Evolutionary conservation across 1,140 invertebrate genomes (phyloP).

Genomic region (Eurosta solidaginis): DNA sequence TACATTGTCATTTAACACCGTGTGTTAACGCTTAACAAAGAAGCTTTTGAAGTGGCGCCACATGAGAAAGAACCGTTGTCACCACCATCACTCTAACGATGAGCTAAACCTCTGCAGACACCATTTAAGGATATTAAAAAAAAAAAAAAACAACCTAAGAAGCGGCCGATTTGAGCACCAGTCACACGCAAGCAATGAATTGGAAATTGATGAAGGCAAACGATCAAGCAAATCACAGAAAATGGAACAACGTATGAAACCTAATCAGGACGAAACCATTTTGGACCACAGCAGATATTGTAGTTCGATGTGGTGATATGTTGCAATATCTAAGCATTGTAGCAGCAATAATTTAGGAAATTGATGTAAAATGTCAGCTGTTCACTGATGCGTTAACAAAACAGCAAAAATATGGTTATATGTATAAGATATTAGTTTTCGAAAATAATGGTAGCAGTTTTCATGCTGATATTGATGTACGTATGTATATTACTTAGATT

Average conservation of each 20-base stretch:
- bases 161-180: not conserved
- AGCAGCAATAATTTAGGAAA: not conserved
- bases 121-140: not conserved
- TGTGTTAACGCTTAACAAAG: not conserved
- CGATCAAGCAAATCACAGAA: constrained; percentile 28
- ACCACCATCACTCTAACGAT: not conserved
- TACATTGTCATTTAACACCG: constrained; percentile 11
- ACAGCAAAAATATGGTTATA: not conserved
- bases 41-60: constrained; percentile 20
- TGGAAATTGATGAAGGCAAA: constrained; percentile 56
- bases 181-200: constrained; percentile 39
- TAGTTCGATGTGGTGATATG: too few species aligned
- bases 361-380: not conserved
- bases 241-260: constrained; percentile 58
- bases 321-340: too few species aligned
- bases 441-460: not conserved
- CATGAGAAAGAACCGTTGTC: constrained; percentile 1
- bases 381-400: constrained; percentile 25
- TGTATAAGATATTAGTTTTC: not conserved
- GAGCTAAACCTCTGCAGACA: not conserved
- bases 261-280: constrained; percentile 41
- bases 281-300: too few species aligned
- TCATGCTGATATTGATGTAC: too few species aligned
- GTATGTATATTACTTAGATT: too few species aligned
- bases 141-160: not conserved